Evolutionary conservation across 2,797 vertebrate species (phyloP).

Genomic region (Trachurus trachurus): DNA sequence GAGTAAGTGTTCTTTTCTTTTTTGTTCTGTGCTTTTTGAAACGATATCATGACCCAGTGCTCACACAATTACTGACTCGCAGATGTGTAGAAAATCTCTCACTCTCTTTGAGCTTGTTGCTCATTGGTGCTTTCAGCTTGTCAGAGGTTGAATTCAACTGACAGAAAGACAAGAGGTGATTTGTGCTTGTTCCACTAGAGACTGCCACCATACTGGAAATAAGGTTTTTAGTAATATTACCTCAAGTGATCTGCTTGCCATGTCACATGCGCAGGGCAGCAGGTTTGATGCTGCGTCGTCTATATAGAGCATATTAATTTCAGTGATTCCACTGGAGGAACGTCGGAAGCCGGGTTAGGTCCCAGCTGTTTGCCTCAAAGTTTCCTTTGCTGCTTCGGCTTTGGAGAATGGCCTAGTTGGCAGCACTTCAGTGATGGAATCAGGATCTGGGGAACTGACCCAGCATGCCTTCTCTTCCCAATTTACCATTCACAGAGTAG

Average conservation of each 20-base stretch:
- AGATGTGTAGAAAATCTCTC: no score
- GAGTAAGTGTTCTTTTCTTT: no score
- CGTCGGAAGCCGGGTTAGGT: conserved; percentile 37
- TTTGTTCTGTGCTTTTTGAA: no score
- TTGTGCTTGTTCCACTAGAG: no score
- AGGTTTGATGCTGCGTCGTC: neutral
- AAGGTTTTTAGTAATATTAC: neutral
- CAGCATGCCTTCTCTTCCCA: conserved; percentile 53
- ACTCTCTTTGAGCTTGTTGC: no score
- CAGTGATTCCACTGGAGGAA: conserved; percentile 42
- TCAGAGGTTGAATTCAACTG: no score
- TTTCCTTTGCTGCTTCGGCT: conserved; percentile 23
- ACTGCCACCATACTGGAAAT: no score
- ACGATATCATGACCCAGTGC: no score
- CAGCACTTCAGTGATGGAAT: conserved; percentile 63
- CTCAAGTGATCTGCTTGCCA: neutral
- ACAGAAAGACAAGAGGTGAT: no score
- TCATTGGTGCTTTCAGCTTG: no score
- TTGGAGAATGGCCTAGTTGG: conserved; percentile 62
- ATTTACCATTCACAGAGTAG: conserved; percentile 56
- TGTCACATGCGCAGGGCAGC: neutral
- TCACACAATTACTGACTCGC: no score
- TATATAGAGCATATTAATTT: conserved; percentile 52
- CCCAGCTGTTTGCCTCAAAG: conserved; percentile 53
- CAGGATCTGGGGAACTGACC: conserved; percentile 64